Evolutionary conservation across 2,797 vertebrate species (phyloP).

Genomic region (Oophaga sylvatica): DNA sequence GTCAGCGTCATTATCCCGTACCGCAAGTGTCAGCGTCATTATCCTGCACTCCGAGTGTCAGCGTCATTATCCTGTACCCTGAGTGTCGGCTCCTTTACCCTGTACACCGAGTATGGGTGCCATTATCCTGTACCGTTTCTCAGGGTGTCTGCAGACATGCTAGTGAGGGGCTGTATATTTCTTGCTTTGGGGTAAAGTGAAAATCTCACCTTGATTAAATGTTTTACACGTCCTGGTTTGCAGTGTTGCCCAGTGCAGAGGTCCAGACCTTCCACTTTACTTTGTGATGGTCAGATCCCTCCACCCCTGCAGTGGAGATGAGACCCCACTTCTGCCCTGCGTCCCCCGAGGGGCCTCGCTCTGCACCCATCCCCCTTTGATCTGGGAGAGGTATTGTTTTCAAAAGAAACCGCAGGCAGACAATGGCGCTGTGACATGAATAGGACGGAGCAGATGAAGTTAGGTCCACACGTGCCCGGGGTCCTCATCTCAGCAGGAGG

Average conservation of each 20-base stretch:
- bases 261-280: not conserved
- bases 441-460: conserved; percentile 34
- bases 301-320: not conserved
- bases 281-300: not conserved
- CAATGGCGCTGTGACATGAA: conserved; percentile 47
- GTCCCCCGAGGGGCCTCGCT: conserved; percentile 13
- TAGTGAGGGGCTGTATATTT: no score
- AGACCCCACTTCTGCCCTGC: conserved; percentile 8
- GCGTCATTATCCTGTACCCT: no score
- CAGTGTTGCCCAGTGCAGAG: not conserved
- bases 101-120: no score
- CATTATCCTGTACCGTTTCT: no score
- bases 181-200: not conserved
- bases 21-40: no score
- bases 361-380: conserved; percentile 41
- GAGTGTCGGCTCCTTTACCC: no score
- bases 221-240: not conserved
- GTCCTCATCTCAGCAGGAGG: conserved; percentile 8
- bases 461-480: conserved; percentile 34
- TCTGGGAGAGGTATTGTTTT: conserved; percentile 50
- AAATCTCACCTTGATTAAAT: not conserved
- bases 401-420: conserved; percentile 29
- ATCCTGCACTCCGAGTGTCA: no score
- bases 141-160: no score
- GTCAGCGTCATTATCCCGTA: no score